Evolutionary conservation across 2,888 invertebrate species (phyloP).

Genomic region (Pseudanteris insignis): DNA sequence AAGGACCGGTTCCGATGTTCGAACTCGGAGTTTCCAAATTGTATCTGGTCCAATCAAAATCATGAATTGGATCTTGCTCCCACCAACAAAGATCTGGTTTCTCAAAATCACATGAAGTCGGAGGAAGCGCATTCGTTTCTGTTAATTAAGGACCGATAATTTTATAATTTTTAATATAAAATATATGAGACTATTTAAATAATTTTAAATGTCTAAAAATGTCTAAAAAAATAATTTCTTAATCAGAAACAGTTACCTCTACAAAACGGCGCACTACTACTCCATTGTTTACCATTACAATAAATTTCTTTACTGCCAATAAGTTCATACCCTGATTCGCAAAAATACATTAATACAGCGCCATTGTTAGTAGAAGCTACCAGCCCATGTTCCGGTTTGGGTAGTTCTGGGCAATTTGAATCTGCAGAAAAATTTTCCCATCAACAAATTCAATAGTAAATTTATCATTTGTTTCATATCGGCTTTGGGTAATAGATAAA

Average conservation of each 20-base stretch:
- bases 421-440: too few relatives aligned
- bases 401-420: conserved; percentile 69
- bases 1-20: conserved; percentile 77
- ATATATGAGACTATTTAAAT: too few relatives aligned
- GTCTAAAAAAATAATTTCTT: too few relatives aligned
- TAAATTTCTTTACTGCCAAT: conserved; percentile 73
- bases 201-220: too few relatives aligned
- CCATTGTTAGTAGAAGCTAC: conserved; percentile 68
- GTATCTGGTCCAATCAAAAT: conserved; percentile 79
- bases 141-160: too few relatives aligned
- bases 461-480: too few relatives aligned
- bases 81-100: conserved; percentile 78
- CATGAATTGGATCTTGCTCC: conserved; percentile 75
- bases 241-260: too few relatives aligned
- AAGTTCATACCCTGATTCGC: conserved; percentile 72
- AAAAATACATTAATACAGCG: conserved; percentile 74
- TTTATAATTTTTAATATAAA: too few relatives aligned
- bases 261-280: conserved; percentile 74
- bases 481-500: too few relatives aligned
- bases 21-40: conserved; percentile 74
- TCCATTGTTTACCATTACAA: conserved; percentile 80
- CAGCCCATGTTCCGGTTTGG: conserved; percentile 69
- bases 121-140: conserved; percentile 64
- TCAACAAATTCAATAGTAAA: too few relatives aligned
- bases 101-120: conserved; percentile 76